Evolutionary conservation across 2,113 vertebrate genomes (phyloP).

Genomic region (Mustela lutreola): DNA sequence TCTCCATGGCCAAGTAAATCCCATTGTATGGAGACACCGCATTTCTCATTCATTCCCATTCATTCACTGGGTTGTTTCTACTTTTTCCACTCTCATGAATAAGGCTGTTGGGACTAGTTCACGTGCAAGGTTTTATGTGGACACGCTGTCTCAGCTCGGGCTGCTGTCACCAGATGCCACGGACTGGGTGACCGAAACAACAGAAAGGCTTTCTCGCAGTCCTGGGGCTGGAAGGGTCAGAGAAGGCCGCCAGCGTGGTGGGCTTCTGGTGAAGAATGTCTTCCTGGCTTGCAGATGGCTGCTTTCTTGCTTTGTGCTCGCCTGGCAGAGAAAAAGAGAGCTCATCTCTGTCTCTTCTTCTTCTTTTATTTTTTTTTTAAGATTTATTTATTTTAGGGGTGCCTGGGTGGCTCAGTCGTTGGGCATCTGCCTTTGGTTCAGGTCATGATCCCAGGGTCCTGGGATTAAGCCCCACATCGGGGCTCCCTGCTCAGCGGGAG

Average conservation of each 20-base stretch:
- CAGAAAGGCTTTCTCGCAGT: background rate
- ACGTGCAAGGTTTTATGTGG: background rate
- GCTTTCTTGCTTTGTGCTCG: background rate
- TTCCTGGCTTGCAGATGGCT: background rate
- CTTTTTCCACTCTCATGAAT: background rate
- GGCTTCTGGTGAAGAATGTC: too few relatives aligned
- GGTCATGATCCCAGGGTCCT: too few relatives aligned
- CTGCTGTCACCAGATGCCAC: background rate
- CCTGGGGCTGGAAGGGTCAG: background rate
- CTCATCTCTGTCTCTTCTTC: background rate
- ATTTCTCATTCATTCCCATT: background rate
- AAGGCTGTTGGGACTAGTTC: background rate
- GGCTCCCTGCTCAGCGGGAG: too few relatives aligned
- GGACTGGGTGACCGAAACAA: background rate
- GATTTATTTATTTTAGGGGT: background rate
- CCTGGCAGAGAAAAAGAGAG: background rate
- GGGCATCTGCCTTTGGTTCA: too few relatives aligned
- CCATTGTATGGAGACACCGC: background rate
- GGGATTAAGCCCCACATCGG: too few relatives aligned
- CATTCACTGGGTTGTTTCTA: background rate
- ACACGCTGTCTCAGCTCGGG: background rate
- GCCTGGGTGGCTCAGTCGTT: too few relatives aligned
- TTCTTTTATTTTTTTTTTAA: too few relatives aligned
- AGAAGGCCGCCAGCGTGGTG: background rate
- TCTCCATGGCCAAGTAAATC: background rate